Conservation (phyloP, 2,113 vertebrate species). For the Otus sunia region DNA sequence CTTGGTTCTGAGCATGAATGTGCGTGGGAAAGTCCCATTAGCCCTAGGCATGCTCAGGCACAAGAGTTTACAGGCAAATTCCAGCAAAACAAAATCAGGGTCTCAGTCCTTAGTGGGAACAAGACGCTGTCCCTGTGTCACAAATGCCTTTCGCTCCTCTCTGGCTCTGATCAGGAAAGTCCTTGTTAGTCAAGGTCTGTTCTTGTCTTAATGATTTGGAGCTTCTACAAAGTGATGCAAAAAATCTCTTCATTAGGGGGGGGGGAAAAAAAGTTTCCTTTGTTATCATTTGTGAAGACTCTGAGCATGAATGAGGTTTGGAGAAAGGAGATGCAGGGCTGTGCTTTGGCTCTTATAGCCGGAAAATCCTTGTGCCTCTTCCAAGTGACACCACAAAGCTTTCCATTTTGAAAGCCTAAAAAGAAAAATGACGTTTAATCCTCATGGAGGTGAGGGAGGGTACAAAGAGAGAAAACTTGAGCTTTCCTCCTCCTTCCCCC, state of each 20-base stretch:
- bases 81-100: background rate
- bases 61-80: background rate
- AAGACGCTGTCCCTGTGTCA: background rate
- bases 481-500: background rate
- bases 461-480: background rate
- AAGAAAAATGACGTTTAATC: background rate
- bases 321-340: background rate
- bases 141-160: background rate
- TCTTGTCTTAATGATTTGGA: background rate
- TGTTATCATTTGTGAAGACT: background rate
- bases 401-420: background rate
- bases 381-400: background rate
- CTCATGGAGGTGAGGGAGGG: background rate
- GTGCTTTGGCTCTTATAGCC: background rate
- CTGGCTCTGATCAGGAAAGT: background rate
- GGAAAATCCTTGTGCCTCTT: background rate
- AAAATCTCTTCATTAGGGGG: background rate
- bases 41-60: accelerated
- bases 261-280: background rate
- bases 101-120: background rate
- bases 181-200: background rate
- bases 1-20: background rate
- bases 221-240: background rate
- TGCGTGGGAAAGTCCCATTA: accelerated
- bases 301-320: background rate